Base-by-base conservation (phyloP, 2,888 invertebrate species). In the Lordiphosa fenestrarum region DNA sequence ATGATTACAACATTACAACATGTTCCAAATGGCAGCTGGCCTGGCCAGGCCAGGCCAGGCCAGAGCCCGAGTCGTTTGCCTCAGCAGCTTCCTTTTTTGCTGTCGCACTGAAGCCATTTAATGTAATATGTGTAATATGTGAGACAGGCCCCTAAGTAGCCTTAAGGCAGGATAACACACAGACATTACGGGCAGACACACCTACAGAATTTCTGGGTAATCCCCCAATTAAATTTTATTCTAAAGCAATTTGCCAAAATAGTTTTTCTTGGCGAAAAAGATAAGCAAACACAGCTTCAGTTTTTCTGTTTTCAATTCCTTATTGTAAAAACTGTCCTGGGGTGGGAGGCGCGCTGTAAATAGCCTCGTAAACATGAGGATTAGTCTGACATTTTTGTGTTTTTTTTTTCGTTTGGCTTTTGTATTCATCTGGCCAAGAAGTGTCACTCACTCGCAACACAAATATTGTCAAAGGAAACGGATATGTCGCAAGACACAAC, bases 161-260 rank as follows among this genome's bases (percentile, higher is more conserved):
- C 84, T 84, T 77, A 77, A 81, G 82, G 84, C 84, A 55, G 82
- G 78, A 42, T 47, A 42, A 53, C 50, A 52, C 42, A 39, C 19
- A 47, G 38, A 51, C 19, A 21, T 52, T 21, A 25, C 38, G 53
- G 19, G 33, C 21, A 25, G 52, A 41, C 19, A 50, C 41, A 57
- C 13, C 37, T 23, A 42, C 33, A 47, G 33, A 44, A 44, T 44
- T 44, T 33, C 44, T 30, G 44, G 57, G 82, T 86, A 87, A 86
- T 85, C 86, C 87, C 30, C 73, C 87, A 86, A 86, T 86, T 86
- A 87, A 85, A 86, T 84, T 84, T 85, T 76, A 80, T 78, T 85
- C 77, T 80, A 86, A 86, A 86, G 86, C 75, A 77, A 86, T 86
- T 86, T 76, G 71, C 66, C 69, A 82, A 80, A 77, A 75, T 74